phyloP scores from a whole-genome alignment of 2,113 vertebrate genomes.

The Periophthalmus modestus region DNA sequence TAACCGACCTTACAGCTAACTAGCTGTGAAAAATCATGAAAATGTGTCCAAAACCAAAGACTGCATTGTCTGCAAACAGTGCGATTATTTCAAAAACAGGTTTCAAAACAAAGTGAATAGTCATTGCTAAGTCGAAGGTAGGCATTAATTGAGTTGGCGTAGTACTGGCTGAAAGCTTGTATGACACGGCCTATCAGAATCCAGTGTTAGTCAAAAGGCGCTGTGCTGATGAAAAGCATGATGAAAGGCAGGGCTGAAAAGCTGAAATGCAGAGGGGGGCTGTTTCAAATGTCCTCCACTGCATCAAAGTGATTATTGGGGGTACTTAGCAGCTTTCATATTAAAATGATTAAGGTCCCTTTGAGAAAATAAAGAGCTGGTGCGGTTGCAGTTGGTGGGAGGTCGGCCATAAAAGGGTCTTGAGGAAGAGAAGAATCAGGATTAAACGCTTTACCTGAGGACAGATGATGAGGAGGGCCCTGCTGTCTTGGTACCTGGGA shows the following conservation, averaged over 20 bases:
- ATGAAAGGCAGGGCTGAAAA: conserved; percentile 75
- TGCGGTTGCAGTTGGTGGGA: conserved; percentile 63
- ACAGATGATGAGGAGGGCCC: conserved; percentile 13
- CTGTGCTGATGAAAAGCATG: conserved; percentile 71
- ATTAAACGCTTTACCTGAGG: conserved; percentile 52
- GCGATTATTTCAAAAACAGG: not conserved
- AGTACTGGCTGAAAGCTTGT: conserved; percentile 54
- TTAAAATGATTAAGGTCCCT: conserved; percentile 78
- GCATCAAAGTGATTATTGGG: conserved; percentile 78
- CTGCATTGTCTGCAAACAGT: conserved; percentile 3
- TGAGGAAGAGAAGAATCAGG: conserved; percentile 56
- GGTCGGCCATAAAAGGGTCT: conserved; percentile 58
- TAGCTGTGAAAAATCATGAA: not conserved
- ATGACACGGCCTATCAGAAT: conserved; percentile 50
- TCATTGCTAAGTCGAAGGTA: conserved; percentile 43
- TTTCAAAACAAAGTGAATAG: conserved; percentile 14
- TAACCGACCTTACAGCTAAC: not conserved
- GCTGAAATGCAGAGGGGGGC: conserved; percentile 60
- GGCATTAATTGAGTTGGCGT: conserved; percentile 41
- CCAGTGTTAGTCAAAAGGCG: conserved; percentile 51
- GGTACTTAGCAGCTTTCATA: conserved; percentile 79
- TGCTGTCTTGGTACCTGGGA: not conserved
- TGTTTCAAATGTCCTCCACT: conserved; percentile 72
- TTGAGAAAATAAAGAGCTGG: conserved; percentile 69
- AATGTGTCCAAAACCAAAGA: not conserved